Percentiles rank a stretch among this genome's conserved stretches.
phyloP scores from a whole-genome alignment of 2,797 vertebrate species.

The Myiothlypis coronata region DNA sequence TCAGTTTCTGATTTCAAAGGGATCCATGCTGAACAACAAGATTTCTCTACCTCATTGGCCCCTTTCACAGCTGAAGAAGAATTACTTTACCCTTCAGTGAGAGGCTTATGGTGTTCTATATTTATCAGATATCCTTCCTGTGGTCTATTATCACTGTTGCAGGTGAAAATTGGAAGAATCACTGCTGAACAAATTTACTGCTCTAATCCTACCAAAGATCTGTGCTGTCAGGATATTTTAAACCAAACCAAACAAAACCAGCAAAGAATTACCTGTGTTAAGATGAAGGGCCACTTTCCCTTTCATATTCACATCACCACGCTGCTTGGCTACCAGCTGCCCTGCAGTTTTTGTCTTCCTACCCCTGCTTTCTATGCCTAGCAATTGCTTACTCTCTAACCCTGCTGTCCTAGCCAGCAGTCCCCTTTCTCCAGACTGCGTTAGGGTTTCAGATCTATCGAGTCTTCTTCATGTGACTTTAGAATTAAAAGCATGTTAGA shows the following conservation, averaged over 20 bases:
- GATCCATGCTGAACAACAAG: not conserved
- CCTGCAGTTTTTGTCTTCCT: not conserved
- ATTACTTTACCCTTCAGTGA: not conserved
- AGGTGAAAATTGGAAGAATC: not conserved
- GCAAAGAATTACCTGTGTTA: constrained; percentile 5
- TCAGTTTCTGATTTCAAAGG: not conserved
- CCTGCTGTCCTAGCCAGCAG: not conserved
- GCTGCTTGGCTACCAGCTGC: not conserved
- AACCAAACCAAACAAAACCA: not conserved
- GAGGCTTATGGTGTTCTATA: not conserved
- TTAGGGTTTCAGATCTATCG: not conserved
- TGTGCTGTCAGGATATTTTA: not conserved
- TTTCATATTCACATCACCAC: not conserved
- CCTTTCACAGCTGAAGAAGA: not conserved
- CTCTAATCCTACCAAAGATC: not conserved
- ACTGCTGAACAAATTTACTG: not conserved
- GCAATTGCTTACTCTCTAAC: not conserved
- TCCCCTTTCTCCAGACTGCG: not conserved
- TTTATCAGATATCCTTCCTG: not conserved
- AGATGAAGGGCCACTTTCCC: not conserved
- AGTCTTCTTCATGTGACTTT: not conserved
- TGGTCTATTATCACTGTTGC: not conserved
- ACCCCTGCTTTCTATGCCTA: not conserved
- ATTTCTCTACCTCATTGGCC: not conserved
- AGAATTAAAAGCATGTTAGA: not conserved